phyloP scores from a whole-genome alignment of 2,888 invertebrate species.

The Tachina grossa region DNA sequence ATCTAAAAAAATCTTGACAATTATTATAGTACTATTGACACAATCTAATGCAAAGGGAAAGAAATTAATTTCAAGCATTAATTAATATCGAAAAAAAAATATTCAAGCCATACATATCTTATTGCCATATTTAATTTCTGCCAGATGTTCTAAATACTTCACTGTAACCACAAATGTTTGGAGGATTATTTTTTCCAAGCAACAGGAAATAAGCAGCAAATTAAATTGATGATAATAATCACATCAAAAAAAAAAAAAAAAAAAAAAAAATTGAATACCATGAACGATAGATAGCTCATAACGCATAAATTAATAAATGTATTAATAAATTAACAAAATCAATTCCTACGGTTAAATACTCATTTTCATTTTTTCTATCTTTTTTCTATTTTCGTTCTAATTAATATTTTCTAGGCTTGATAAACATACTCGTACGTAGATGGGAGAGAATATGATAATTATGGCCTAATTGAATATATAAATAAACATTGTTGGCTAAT shows the following conservation, averaged over 20 bases:
- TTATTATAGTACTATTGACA: too few relatives aligned
- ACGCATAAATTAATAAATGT: slow-evolving; percentile 65
- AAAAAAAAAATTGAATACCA: not conserved
- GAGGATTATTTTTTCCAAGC: not conserved
- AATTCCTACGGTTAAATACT: slow-evolving; percentile 43
- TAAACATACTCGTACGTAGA: not conserved
- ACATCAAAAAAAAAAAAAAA: not conserved
- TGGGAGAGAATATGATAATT: not conserved
- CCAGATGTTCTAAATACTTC: too few relatives aligned
- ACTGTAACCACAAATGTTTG: slow-evolving; percentile 21
- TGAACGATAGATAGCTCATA: slow-evolving; percentile 42
- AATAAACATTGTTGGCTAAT: slow-evolving; percentile 8
- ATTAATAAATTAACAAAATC: slow-evolving; percentile 66
- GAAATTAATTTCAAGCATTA: too few relatives aligned
- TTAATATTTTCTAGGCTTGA: slow-evolving; percentile 24
- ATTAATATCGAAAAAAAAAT: too few relatives aligned
- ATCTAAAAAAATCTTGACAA: too few relatives aligned
- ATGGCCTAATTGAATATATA: not conserved
- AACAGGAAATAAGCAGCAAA: not conserved
- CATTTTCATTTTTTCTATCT: not conserved
- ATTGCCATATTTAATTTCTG: not conserved
- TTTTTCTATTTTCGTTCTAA: slow-evolving; percentile 12
- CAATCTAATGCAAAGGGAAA: too few relatives aligned
- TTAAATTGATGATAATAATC: not conserved
- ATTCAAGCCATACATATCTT: not conserved